Evolutionary conservation across 2,888 invertebrate genomes (phyloP).

Genomic region (Plagiodera versicolora): DNA sequence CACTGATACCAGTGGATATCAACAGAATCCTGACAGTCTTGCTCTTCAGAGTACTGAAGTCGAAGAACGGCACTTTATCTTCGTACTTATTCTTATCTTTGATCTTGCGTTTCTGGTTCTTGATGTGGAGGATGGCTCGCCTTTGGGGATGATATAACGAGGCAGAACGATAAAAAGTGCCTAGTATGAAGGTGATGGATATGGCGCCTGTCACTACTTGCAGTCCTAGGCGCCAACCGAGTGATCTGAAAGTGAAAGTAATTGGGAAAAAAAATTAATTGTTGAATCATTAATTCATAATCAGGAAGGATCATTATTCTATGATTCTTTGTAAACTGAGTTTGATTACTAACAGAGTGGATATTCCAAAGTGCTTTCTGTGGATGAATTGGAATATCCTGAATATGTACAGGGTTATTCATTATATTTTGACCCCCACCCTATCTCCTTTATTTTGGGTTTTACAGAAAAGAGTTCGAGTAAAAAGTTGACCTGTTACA

Average conservation of each 20-base stretch:
- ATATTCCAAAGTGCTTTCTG: too few species aligned
- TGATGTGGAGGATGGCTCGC: constrained; percentile 83
- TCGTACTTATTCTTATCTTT: constrained; percentile 76
- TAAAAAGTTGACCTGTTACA: too few species aligned
- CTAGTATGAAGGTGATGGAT: constrained; percentile 80
- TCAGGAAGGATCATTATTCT: too few species aligned
- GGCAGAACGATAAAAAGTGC: constrained; percentile 85
- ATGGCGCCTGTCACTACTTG: constrained; percentile 85
- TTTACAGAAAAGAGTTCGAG: too few species aligned
- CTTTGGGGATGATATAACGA: constrained; percentile 87
- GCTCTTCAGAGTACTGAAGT: constrained; percentile 81
- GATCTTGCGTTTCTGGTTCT: constrained; percentile 84
- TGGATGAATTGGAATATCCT: too few species aligned
- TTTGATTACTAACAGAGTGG: too few species aligned
- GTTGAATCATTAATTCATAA: too few species aligned
- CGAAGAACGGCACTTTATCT: constrained; percentile 83
- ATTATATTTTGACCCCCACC: too few species aligned
- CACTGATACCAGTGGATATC: constrained; percentile 75
- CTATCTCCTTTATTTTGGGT: too few species aligned
- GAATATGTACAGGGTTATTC: too few species aligned
- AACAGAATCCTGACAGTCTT: constrained; percentile 82
- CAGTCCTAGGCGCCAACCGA: constrained; percentile 81
- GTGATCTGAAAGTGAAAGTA: constrained; percentile 61
- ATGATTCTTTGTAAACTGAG: too few species aligned
- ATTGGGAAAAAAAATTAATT: too few species aligned